phyloP scores from a whole-genome alignment of 2,113 vertebrate genomes.

The Sebastes fasciatus region DNA sequence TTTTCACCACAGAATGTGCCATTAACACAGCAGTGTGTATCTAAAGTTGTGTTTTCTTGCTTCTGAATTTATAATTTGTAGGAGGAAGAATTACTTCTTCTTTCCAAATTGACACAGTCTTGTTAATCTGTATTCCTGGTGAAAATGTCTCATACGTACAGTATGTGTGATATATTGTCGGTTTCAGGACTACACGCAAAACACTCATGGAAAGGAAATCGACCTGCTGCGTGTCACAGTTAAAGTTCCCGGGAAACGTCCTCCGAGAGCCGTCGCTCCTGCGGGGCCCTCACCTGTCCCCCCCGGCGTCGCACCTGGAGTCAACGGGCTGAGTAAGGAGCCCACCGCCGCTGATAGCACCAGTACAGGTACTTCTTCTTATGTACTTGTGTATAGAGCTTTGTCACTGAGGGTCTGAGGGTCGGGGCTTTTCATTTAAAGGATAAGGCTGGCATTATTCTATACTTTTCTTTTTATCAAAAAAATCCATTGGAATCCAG shows the following conservation, averaged over 20 bases:
- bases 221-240: conserved; percentile 95
- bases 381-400: neutral
- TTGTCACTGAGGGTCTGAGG: neutral
- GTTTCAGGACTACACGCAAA: conserved; percentile 91
- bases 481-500: no score
- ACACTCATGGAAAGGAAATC: conserved; percentile 94
- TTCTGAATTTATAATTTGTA: neutral
- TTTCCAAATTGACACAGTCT: neutral
- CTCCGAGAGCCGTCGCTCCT: conserved; percentile 91
- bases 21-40: neutral
- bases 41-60: neutral
- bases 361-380: conserved; percentile 67
- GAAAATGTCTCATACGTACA: neutral
- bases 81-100: neutral
- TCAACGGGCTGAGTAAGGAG: conserved; percentile 92
- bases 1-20: neutral
- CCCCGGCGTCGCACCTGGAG: conserved; percentile 83
- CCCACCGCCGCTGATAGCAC: conserved; percentile 76
- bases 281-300: conserved; percentile 81
- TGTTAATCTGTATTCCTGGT: neutral
- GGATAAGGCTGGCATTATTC: neutral
- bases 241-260: conserved; percentile 96
- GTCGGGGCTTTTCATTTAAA: neutral
- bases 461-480: neutral
- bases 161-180: neutral